Percentiles rank a stretch among this genome's conserved stretches.
phyloP scores from a whole-genome alignment of 1,140 invertebrate genomes.

The Thereuonema tuberculata region DNA sequence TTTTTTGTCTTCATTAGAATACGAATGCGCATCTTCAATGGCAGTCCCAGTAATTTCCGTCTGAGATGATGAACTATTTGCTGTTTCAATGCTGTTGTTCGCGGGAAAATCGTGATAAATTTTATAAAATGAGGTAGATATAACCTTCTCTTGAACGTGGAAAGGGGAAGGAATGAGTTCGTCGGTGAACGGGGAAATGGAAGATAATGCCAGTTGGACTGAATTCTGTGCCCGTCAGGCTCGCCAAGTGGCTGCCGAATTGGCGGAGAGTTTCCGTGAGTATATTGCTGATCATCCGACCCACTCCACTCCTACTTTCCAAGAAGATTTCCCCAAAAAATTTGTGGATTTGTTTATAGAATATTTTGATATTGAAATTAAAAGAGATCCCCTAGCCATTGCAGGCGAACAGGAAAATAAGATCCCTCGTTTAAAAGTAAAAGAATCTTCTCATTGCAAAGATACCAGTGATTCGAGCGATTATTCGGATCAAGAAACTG shows the following conservation, averaged over 20 bases:
- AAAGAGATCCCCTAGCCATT: too few relatives aligned
- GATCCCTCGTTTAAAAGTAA: too few relatives aligned
- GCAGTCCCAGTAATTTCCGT: too few relatives aligned
- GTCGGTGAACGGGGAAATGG: neutral
- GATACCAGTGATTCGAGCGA: constrained; percentile 39
- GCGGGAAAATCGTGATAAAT: too few relatives aligned
- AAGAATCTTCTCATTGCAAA: too few relatives aligned
- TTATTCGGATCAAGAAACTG: constrained; percentile 52
- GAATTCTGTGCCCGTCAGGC: constrained; percentile 84
- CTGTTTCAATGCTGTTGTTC: too few relatives aligned
- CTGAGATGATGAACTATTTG: too few relatives aligned
- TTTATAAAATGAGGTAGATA: too few relatives aligned
- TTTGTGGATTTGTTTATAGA: constrained; percentile 10
- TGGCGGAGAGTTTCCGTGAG: constrained; percentile 66
- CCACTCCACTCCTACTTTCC: neutral
- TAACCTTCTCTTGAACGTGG: too few relatives aligned
- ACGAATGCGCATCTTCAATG: too few relatives aligned
- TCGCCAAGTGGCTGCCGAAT: constrained; percentile 61
- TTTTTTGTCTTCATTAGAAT: too few relatives aligned
- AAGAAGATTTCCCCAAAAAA: constrained; percentile 1
- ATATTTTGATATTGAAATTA: constrained; percentile 17
- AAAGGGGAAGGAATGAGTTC: neutral
- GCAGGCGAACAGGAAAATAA: too few relatives aligned
- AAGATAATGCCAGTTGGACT: constrained; percentile 11
- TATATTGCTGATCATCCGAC: constrained; percentile 46